Conservation (phyloP, 2,888 invertebrate species). For the Trichopria drosophilae region DNA sequence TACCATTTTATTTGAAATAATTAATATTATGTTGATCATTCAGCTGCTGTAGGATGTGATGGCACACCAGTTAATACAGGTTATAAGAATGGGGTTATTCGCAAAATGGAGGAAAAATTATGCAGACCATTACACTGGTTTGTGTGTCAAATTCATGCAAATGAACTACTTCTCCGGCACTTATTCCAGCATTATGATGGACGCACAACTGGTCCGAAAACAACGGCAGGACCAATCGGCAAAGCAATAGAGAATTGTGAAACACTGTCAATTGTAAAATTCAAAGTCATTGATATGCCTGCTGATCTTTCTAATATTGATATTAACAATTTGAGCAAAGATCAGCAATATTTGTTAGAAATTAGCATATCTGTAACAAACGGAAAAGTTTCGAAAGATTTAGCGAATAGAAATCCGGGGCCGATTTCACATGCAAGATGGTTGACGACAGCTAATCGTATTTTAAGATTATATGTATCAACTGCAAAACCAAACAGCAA, state of each 20-base stretch:
- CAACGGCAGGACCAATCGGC: conserved; percentile 40
- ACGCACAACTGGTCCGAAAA: conserved; percentile 35
- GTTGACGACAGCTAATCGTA: conserved; percentile 16
- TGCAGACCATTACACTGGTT: conserved; percentile 8
- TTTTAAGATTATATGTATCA: too few relatives aligned
- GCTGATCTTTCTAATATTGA: conserved; percentile 13
- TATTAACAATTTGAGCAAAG: conserved; percentile 9
- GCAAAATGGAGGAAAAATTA: too few relatives aligned
- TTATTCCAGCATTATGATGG: conserved; percentile 18
- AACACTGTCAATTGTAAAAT: conserved; percentile 6
- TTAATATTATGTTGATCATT: too few relatives aligned
- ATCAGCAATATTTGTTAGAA: conserved; percentile 18
- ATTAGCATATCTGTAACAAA: conserved; percentile 13
- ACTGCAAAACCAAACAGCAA: conserved; percentile 5
- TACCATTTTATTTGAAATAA: too few relatives aligned
- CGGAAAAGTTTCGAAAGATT: conserved; percentile 3
- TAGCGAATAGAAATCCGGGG: conserved; percentile 10
- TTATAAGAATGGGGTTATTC: conserved; percentile 8
- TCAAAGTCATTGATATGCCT: conserved; percentile 3
- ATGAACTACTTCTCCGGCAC: conserved; percentile 14
- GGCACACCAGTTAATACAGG: conserved; percentile 19
- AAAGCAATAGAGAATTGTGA: conserved; percentile 31
- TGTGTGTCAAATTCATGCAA: conserved; percentile 14
- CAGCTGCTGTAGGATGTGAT: conserved; percentile 15
- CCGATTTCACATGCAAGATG: conserved; percentile 14